Evolutionary conservation across 2,113 vertebrate genomes (phyloP), one percentile per base, ranked within the genome.

Genomic region (Python bivittatus): DNA sequence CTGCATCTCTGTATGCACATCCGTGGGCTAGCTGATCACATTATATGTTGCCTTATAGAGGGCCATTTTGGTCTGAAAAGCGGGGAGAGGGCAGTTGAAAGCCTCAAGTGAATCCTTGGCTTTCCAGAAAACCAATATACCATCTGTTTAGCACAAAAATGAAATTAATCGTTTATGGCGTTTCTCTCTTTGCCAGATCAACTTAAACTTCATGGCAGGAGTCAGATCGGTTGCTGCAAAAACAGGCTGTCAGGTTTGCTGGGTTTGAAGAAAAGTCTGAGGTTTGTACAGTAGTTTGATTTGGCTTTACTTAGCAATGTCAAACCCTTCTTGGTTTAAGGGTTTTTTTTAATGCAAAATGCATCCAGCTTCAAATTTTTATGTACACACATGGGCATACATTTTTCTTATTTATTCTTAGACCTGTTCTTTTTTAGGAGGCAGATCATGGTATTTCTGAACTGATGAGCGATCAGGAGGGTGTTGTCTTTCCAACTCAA

Each of bases 401-500:
- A 93, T 95, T 94, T 3, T 9, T 25, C 48, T 87, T 92, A 96
- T 95, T 92, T 92, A 88, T 93, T 95, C 92, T 96, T 96, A 0
- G 87, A 0, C 60, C 93, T 60, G 95, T 94, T 95, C 94, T 92
- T 95, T 92, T 91, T 95, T 88, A 96, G 57, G 22, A 96, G 15
- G 4, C 20, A 92, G 25, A 91, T 83, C 29, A 89, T 3, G 9
- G 8, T 92, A 88, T 93, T 96, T 94, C 88, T 61, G 91, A 95
- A 23, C n/a, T 91, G 92, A 92, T 83, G 33, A 87, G n/a, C 13
- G 5, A 93, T 33, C n/a, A 58, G 95, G 6, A 64, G 83, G 5
- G 0, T 86, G 6, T 42, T 91, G 13, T 58, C 23, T 27, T 93
- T 95, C 86, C 13, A 85, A 7, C 1, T 56, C 61, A 23, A 25